Conservation (phyloP, 2,888 invertebrate species). For the Pocota personata region DNA sequence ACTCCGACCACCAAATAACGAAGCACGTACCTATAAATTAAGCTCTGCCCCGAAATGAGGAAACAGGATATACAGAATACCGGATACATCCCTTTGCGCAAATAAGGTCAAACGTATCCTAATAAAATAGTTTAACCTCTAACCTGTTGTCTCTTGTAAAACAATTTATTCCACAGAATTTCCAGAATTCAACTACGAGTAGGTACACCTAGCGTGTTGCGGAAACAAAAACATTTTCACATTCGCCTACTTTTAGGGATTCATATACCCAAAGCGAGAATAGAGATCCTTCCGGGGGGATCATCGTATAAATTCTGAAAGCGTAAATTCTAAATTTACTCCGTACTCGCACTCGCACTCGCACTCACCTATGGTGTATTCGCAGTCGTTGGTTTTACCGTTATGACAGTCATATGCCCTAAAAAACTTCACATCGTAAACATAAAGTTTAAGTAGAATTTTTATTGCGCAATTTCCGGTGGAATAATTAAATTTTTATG, state of each 20-base stretch:
- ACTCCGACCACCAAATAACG: constrained; percentile 1
- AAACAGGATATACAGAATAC: constrained; percentile 25
- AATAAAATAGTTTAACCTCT: constrained; percentile 66
- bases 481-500: constrained; percentile 74
- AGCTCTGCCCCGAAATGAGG: constrained; percentile 15
- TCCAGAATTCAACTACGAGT: constrained; percentile 32
- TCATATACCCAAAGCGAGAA: constrained; percentile 32
- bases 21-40: constrained; percentile 40
- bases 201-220: background rate
- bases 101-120: constrained; percentile 68
- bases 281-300: constrained; percentile 62
- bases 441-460: constrained; percentile 73
- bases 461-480: constrained; percentile 74
- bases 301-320: constrained; percentile 66
- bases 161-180: constrained; percentile 60
- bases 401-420: constrained; percentile 73
- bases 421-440: constrained; percentile 74
- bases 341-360: constrained; percentile 24
- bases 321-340: constrained; percentile 70
- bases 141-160: constrained; percentile 63
- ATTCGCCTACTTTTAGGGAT: constrained; percentile 25
- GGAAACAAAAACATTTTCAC: constrained; percentile 49
- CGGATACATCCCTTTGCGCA: constrained; percentile 19
- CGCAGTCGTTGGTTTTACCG: constrained; percentile 65
- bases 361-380: constrained; percentile 42